These are phyloP conservation scores for Timandra comae DNA, from an alignment of 2,888 invertebrate genomes.

Conservation along the genomic window DNA sequence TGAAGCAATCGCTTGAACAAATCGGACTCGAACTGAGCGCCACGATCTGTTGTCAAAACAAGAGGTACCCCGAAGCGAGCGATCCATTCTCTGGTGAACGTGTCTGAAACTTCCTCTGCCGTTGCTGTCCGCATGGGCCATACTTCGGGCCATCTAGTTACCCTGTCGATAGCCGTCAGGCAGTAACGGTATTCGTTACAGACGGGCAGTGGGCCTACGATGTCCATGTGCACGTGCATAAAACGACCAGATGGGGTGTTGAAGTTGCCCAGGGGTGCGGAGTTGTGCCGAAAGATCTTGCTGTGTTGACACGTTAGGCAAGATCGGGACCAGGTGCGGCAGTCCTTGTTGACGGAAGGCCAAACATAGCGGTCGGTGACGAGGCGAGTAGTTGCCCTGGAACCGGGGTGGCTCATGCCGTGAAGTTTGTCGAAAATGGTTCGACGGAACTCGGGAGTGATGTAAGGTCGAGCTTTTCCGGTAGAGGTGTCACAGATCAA, in stretches of 20 bases:
- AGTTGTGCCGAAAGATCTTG: constrained; percentile 11
- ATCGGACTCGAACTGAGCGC: constrained; percentile 21
- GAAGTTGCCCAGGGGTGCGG: neutral
- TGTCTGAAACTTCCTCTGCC: constrained; percentile 12
- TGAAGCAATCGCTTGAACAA: constrained; percentile 10
- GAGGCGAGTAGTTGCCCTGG: constrained; percentile 1
- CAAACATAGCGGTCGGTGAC: constrained; percentile 5
- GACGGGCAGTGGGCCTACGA: constrained; percentile 24
- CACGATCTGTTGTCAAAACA: constrained; percentile 17
- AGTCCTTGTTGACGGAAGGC: constrained; percentile 6
- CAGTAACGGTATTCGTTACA: constrained; percentile 14
- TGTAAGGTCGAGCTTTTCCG: constrained; percentile 6
- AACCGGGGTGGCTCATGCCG: constrained; percentile 9
- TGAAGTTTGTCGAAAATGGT: constrained; percentile 3
- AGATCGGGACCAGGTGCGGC: constrained; percentile 7
- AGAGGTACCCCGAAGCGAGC: constrained; percentile 19
- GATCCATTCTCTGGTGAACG: constrained; percentile 17
- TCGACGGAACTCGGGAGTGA: constrained; percentile 5
- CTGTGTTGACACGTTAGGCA: constrained; percentile 9
- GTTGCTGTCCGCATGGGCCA: constrained; percentile 19
- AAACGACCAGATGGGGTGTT: constrained; percentile 8
- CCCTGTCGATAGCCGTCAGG: constrained; percentile 29
- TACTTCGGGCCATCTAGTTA: constrained; percentile 20
- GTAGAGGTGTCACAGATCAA: constrained; percentile 3
- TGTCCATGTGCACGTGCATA: constrained; percentile 40